Evolutionary conservation across 2,113 vertebrate species (phyloP), one percentile per base, ranked within the genome.

Genomic region (Cercocebus atys): DNA sequence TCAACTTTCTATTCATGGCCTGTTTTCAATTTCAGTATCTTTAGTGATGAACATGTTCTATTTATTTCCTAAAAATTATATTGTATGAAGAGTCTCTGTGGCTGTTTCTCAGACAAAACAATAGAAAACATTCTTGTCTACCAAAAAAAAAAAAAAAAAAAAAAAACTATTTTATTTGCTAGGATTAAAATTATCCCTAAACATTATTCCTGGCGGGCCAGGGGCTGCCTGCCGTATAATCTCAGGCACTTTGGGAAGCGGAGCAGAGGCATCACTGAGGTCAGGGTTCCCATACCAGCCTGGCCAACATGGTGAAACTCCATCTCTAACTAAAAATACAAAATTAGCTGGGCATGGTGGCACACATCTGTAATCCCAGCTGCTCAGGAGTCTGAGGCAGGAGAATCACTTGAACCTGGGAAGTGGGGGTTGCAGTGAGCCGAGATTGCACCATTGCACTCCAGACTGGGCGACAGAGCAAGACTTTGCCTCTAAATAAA

Each of bases 11-110:
- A 72, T 83, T 95, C 64, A 73, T 73, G 40, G n/a, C 14, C 84
- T 70, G 30, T 88, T 78, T 94, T 84, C 57, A 85, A 3, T 76
- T 93, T 95, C 57, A 79, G 76, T 96, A 92, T 90, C 57, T 81
- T 81, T 73, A 52, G 30, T 81, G 57, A 68, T 92, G 17, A 92
- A 17, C 45, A 68, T 89, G 64, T 75, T 96, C n/a, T 82, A 35
- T 90, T 75, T 72, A 12, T 92, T 81, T n/a, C n/a, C n/a, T n/a
- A n/a, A n/a, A 52, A 45, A 13, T 94, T 79, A 75, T 38, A 79
- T 64, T 89, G n/a, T 68, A 92, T 45, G 32, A 89, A 40, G 17
- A 47, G 25, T 68, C 40, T 68, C 45, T 93, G 61, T 96, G 73
- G 86, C 75, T 86, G 20, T 72, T 96, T 93, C 82, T 73, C 82